These are phyloP conservation scores for Sturnus vulgaris DNA, from an alignment of 2,113 vertebrate genomes.

Conservation along the genomic window DNA sequence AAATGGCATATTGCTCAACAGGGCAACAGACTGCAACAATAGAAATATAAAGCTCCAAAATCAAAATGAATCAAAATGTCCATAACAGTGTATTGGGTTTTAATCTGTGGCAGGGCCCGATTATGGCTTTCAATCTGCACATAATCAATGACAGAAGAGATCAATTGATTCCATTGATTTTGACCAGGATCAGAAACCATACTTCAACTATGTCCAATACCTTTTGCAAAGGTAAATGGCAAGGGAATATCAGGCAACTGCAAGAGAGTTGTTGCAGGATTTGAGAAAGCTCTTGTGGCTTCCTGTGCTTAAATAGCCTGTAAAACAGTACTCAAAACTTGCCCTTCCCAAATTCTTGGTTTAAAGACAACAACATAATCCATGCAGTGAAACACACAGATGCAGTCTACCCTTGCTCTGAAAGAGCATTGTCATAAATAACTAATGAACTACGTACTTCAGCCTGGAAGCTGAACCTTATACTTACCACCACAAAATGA, in stretches of 20 bases:
- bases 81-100: background rate
- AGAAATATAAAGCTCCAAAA: background rate
- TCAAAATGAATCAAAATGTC: background rate
- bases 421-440: background rate
- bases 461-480: background rate
- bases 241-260: background rate
- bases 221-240: background rate
- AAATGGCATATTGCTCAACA: background rate
- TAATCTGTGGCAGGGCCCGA: background rate
- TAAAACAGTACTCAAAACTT: background rate
- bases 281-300: background rate
- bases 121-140: background rate
- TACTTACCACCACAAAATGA: background rate
- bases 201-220: fast-evolving
- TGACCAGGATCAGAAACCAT: background rate
- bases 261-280: background rate
- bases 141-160: background rate
- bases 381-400: background rate
- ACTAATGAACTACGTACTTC: background rate
- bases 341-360: background rate
- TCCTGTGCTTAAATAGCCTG: background rate
- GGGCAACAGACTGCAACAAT: fast-evolving
- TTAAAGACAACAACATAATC: background rate
- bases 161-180: background rate
- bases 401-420: fast-evolving